These are phyloP conservation scores for Megastigmus dorsalis DNA, from an alignment of 2,888 invertebrate species.

Conservation along the genomic window DNA sequence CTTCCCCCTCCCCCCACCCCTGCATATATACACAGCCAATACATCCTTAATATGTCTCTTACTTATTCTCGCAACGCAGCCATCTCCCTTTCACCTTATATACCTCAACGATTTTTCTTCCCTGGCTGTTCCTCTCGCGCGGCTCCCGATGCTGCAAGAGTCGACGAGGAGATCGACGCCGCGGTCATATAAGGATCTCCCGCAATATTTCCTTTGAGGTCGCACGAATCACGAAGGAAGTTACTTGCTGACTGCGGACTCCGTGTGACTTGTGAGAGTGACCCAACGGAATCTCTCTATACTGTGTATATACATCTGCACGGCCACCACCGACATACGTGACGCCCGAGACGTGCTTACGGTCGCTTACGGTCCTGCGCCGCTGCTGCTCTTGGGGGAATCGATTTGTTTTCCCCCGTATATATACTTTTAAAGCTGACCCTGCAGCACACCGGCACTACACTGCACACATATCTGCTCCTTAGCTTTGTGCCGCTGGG, in stretches of 20 bases:
- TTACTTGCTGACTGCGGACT: background rate
- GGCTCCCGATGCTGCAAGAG: no score
- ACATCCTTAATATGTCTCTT: background rate
- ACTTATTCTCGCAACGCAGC: background rate
- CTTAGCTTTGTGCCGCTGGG: background rate
- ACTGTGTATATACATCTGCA: conserved; percentile 3
- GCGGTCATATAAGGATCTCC: conserved; percentile 23
- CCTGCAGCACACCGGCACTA: no score
- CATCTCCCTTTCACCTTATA: no score
- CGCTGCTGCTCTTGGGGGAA: background rate
- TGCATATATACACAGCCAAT: no score
- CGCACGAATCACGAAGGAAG: conserved; percentile 17
- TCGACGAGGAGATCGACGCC: no score
- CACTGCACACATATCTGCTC: no score
- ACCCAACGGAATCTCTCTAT: conserved; percentile 4
- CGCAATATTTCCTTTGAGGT: conserved; percentile 47
- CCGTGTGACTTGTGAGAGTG: no score
- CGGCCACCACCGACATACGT: conserved; percentile 12
- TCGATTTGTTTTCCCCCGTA: conserved; percentile 37
- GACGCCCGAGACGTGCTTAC: conserved; percentile 20
- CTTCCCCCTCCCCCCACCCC: no score
- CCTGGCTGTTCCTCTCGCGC: no score
- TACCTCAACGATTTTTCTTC: no score
- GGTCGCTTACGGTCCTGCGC: no score
- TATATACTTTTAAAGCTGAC: conserved; percentile 22